A percentile compares a stretch with the other conserved stretches of the same genome.
Conservation (phyloP, 2,797 vertebrate species). For the Betta splendens region DNA sequence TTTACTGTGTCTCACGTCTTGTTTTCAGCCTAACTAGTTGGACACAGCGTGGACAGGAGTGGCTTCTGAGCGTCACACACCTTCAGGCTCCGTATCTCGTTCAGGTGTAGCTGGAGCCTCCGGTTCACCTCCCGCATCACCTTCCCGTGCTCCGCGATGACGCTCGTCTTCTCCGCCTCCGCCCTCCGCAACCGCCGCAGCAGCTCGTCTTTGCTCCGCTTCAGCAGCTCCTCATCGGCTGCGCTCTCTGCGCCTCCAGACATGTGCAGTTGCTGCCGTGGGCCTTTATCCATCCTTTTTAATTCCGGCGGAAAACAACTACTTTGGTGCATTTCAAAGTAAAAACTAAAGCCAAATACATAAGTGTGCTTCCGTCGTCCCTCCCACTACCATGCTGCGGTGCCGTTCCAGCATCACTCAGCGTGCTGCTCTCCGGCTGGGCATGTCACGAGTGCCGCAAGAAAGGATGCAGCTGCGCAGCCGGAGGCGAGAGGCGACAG, state of each 20-base stretch:
- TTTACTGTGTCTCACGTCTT: too few species aligned
- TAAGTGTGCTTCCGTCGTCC: constrained; percentile 27
- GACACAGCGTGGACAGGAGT: too few species aligned
- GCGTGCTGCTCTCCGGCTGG: constrained; percentile 45
- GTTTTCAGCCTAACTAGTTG: too few species aligned
- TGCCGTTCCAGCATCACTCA: constrained; percentile 26
- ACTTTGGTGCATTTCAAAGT: constrained; percentile 15
- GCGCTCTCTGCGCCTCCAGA: constrained; percentile 78
- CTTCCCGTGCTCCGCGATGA: constrained; percentile 96
- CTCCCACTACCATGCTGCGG: constrained; percentile 54
- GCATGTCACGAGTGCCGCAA: constrained; percentile 52
- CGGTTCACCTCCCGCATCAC: constrained; percentile 97
- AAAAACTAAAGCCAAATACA: constrained; percentile 22
- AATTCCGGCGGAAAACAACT: constrained; percentile 41
- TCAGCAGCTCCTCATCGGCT: constrained; percentile 89
- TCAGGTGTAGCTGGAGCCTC: constrained; percentile 93
- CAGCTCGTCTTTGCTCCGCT: constrained; percentile 94
- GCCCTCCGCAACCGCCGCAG: constrained; percentile 89
- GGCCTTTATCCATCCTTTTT: constrained; percentile 72
- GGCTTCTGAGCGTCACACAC: too few species aligned
- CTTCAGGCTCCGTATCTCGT: constrained; percentile 95
- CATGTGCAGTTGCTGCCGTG: constrained; percentile 48
- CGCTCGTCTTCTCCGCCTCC: constrained; percentile 93
- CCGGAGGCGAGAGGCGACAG: constrained; percentile 36
- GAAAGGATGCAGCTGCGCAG: constrained; percentile 53